A percentile compares a stretch with the other conserved stretches of the same genome.
Conservation (phyloP, 2,797 vertebrate species). For the Sandelia bainsii region DNA sequence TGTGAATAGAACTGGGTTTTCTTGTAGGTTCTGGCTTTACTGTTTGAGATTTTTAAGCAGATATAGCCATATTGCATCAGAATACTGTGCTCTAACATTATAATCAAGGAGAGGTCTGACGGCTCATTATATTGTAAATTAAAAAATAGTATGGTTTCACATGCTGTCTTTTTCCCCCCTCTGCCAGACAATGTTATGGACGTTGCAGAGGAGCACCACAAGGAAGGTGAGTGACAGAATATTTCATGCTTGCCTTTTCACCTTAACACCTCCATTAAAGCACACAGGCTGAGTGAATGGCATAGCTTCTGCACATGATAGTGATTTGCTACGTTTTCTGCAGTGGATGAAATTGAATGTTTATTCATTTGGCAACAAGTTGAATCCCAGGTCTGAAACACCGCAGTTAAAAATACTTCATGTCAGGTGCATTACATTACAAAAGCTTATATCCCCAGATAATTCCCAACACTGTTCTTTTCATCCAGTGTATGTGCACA, state of each 20-base stretch:
- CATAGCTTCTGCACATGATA: constrained; percentile 57
- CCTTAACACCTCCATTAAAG: constrained; percentile 75
- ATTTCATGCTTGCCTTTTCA: constrained; percentile 77
- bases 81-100: constrained; percentile 30
- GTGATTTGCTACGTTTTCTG: constrained; percentile 65
- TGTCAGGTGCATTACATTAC: constrained; percentile 80
- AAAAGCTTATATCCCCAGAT: constrained; percentile 71
- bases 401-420: constrained; percentile 73
- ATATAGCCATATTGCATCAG: constrained; percentile 5
- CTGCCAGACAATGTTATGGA: constrained; percentile 82
- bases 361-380: constrained; percentile 76
- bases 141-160: constrained; percentile 59
- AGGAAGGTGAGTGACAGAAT: constrained; percentile 84
- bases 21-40: constrained; percentile 16
- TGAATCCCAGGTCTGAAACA: constrained; percentile 60
- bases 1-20: constrained; percentile 2
- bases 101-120: constrained; percentile 47
- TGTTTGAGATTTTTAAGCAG: constrained; percentile 18
- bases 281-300: constrained; percentile 67
- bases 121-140: constrained; percentile 40
- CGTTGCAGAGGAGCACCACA: constrained; percentile 73
- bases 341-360: constrained; percentile 71
- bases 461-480: constrained; percentile 71
- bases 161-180: constrained; percentile 52
- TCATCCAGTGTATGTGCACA: constrained; percentile 74